A percentile compares a stretch with the other conserved stretches of the same genome.
These are phyloP conservation scores for Elaphurus davidianus DNA, from an alignment of 2,113 vertebrate genomes.

Conservation along the genomic window DNA sequence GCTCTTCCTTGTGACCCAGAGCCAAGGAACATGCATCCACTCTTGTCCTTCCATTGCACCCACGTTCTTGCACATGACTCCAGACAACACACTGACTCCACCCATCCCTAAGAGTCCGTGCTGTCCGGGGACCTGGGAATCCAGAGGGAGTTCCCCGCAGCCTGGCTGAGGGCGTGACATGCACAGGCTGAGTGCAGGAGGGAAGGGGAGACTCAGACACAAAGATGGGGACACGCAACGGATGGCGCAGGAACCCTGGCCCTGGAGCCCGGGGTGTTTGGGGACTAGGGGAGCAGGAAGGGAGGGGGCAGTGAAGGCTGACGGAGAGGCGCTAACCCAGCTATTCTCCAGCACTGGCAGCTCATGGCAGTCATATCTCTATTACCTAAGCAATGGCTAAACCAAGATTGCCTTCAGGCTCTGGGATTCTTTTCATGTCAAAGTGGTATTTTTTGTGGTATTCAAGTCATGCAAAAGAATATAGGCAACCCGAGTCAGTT, in stretches of 20 bases:
- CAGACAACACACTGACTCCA: neutral
- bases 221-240: no score
- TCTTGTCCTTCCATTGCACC: neutral
- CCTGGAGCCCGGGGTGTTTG: neutral
- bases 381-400: neutral
- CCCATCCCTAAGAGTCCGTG: no score
- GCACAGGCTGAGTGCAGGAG: neutral
- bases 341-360: fast-evolving
- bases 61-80: neutral
- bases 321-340: fast-evolving
- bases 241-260: neutral
- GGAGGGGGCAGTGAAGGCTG: neutral
- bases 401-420: neutral
- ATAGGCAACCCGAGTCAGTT: neutral
- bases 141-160: neutral
- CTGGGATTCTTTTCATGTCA: neutral
- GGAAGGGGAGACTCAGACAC: neutral
- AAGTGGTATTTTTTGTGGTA: neutral
- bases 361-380: neutral
- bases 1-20: neutral
- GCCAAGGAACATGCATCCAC: neutral
- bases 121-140: neutral
- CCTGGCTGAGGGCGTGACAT: neutral
- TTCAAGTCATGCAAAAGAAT: neutral
- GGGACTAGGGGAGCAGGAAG: neutral